These are phyloP conservation scores for Wasmannia auropunctata DNA, from an alignment of 1,140 invertebrate species.

Conservation along the genomic window DNA sequence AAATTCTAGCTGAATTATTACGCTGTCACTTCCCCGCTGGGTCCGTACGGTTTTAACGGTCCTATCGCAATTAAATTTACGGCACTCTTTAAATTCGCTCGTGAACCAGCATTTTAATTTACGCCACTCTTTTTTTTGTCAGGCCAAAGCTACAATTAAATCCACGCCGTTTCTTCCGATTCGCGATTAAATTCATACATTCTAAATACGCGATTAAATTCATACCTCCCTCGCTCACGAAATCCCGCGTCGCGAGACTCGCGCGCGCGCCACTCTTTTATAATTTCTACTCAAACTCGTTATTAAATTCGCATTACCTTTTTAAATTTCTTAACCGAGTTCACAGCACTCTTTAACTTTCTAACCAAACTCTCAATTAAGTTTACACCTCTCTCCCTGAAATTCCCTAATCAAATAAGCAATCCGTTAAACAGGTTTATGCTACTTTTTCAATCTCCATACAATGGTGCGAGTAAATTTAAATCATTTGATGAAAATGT, in stretches of 20 bases:
- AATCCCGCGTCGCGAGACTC: neutral
- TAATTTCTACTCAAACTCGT: constrained; percentile 10
- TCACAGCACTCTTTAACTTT: neutral
- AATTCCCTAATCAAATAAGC: constrained; percentile 12
- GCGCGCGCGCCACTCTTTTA: neutral
- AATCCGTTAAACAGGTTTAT: neutral
- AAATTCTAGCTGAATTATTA: constrained; percentile 46
- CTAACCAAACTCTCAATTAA: constrained; percentile 8
- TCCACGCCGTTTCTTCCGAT: neutral
- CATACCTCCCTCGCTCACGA: neutral
- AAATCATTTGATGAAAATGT: neutral
- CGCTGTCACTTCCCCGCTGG: neutral
- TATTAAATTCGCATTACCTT: neutral
- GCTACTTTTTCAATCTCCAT: neutral
- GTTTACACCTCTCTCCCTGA: neutral
- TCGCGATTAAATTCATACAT: constrained; percentile 30
- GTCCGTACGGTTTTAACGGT: neutral
- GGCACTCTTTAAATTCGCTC: constrained; percentile 9
- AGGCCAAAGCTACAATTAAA: constrained; percentile 34
- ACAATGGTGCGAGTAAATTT: neutral
- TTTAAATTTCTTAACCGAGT: constrained; percentile 32
- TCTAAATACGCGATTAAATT: constrained; percentile 33
- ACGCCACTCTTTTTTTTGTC: neutral
- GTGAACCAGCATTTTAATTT: constrained; percentile 37
- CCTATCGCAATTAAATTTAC: constrained; percentile 51